Evolutionary conservation across 2,888 invertebrate species (phyloP).

Genomic region (Vannuccia rotundouncinata): DNA sequence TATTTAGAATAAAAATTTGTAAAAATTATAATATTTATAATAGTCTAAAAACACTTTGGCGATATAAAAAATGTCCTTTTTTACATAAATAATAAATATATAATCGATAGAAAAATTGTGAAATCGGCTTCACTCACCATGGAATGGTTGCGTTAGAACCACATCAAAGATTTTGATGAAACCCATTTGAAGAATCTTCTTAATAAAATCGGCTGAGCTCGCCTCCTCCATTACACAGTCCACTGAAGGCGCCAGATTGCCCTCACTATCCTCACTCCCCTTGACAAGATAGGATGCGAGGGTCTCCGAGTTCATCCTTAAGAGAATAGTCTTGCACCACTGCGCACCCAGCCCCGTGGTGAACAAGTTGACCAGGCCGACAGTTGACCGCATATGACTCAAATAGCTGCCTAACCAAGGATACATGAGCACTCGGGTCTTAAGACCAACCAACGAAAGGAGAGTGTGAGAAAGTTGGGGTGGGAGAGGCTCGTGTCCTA

Average conservation of each 20-base stretch:
- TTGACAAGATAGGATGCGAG: not conserved
- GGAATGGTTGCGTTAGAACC: not conserved
- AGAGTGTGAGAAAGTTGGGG: conserved; percentile 12
- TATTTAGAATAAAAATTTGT: too few relatives aligned
- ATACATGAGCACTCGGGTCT: not conserved
- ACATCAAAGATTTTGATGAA: conserved; percentile 5
- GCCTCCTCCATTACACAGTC: not conserved
- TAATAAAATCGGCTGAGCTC: not conserved
- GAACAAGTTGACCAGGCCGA: not conserved
- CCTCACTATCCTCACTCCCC: not conserved
- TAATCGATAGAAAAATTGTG: too few relatives aligned
- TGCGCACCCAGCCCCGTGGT: conserved; percentile 28
- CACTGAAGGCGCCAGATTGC: not conserved
- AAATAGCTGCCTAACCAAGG: conserved; percentile 33
- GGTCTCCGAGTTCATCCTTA: not conserved
- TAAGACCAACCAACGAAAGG: conserved; percentile 17
- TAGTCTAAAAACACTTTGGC: too few relatives aligned
- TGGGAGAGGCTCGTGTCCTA: conserved; percentile 16
- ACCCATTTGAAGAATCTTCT: not conserved
- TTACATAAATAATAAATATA: too few relatives aligned
- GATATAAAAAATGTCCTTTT: too few relatives aligned
- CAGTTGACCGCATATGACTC: not conserved
- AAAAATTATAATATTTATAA: too few relatives aligned
- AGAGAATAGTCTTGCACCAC: not conserved
- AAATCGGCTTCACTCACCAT: not conserved